Conservation (phyloP, 64 coral and sea anemone genomes). For the Trachythela sp. region DNA sequence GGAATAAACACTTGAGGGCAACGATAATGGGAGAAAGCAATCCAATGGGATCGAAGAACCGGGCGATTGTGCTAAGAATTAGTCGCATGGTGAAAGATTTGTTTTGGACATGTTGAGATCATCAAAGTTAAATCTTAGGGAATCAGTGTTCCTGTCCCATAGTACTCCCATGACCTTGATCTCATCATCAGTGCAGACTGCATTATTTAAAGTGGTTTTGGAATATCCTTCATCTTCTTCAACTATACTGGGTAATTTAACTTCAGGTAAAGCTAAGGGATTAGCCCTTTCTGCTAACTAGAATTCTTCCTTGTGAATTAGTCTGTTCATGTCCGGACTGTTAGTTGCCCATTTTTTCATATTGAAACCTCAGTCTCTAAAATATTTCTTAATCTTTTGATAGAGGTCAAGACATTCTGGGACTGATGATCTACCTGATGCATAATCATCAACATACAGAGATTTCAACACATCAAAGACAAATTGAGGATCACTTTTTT, state of each 20-base stretch:
- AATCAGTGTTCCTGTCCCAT: background rate
- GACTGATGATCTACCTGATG: background rate
- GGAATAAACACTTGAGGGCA: background rate
- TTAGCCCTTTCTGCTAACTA: background rate
- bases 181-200: background rate
- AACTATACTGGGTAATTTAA: background rate
- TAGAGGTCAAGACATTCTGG: background rate
- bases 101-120: background rate
- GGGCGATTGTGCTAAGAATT: background rate
- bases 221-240: conserved; percentile 7
- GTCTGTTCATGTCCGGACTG: background rate
- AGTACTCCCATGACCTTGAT: background rate
- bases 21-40: conserved; percentile 33
- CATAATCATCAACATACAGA: background rate
- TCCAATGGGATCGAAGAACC: conserved; percentile 44
- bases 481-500: background rate
- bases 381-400: conserved; percentile 30
- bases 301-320: background rate
- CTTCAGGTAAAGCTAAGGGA: background rate
- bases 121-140: background rate
- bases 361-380: conserved; percentile 46
- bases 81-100: background rate
- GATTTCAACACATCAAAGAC: background rate
- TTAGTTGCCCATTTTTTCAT: conserved; percentile 20
- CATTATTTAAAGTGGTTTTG: background rate